phyloP scores from a whole-genome alignment of 2,888 invertebrate species.

The Aphodius sticticus region DNA sequence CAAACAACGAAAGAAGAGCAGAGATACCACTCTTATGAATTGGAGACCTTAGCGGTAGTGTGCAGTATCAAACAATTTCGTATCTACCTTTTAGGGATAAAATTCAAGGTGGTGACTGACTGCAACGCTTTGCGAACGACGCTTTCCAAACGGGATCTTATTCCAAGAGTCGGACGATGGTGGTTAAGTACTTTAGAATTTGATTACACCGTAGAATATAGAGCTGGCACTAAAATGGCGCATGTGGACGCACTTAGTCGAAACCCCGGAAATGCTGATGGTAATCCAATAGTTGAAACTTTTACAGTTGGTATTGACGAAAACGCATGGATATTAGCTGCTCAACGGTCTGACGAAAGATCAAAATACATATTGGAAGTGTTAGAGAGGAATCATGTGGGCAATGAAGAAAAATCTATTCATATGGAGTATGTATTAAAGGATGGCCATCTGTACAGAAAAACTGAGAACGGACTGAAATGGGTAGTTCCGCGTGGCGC shows the following conservation, averaged over 20 bases:
- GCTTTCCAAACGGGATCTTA: constrained; percentile 41
- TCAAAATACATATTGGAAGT: constrained; percentile 5
- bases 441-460: constrained; percentile 7
- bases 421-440: constrained; percentile 18
- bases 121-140: constrained; percentile 44
- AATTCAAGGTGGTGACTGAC: constrained; percentile 42
- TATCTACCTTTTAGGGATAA: constrained; percentile 42
- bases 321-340: constrained; percentile 7
- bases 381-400: background rate
- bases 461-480: constrained; percentile 9
- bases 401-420: background rate
- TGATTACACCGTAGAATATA: constrained; percentile 10
- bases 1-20: constrained; percentile 35
- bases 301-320: background rate
- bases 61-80: constrained; percentile 41
- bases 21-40: constrained; percentile 47
- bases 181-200: constrained; percentile 42
- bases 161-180: constrained; percentile 50
- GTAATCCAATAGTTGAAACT: background rate
- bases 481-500: constrained; percentile 50
- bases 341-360: constrained; percentile 10
- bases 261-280: constrained; percentile 12
- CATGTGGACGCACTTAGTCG: constrained; percentile 17
- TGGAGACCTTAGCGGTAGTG: constrained; percentile 51
- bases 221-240: constrained; percentile 13